Conservation (phyloP, 2,888 invertebrate genomes). For the Allacma fusca region DNA sequence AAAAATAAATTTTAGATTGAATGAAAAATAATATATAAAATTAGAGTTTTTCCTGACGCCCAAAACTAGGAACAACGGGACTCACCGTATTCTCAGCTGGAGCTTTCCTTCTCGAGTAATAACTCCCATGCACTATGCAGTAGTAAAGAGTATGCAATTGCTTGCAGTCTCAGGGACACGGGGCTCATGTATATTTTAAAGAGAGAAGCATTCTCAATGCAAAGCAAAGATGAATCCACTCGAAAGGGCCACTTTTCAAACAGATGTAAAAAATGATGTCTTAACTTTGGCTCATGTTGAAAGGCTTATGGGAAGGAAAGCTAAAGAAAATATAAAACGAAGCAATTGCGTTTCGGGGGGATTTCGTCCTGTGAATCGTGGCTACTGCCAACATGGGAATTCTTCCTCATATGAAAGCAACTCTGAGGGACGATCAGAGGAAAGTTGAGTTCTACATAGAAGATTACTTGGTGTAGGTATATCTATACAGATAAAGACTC, state of each 20-base stretch:
- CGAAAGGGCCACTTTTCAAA: not conserved
- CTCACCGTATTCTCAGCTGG: no score
- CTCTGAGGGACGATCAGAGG: conserved; percentile 37
- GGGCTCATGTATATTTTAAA: not conserved
- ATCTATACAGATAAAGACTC: no score
- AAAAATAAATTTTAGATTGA: no score
- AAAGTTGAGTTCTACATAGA: conserved; percentile 21
- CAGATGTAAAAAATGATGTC: conserved; percentile 26
- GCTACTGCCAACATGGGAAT: conserved; percentile 35
- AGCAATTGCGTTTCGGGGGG: conserved; percentile 36
- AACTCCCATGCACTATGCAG: no score
- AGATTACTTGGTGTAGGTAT: not conserved
- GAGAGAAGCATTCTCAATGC: not conserved
- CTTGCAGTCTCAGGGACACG: no score
- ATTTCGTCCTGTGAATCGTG: conserved; percentile 29
- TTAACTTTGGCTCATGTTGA: conserved; percentile 19
- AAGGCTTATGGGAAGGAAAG: not conserved
- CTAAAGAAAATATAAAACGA: conserved; percentile 19
- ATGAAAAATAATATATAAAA: no score
- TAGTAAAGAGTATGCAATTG: no score
- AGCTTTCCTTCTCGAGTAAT: no score
- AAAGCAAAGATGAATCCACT: not conserved
- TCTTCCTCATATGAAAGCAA: conserved; percentile 22
- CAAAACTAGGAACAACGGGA: no score
- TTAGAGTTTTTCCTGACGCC: no score